Conservation (phyloP, 1,140 invertebrate species). For the Galleria mellonella region DNA sequence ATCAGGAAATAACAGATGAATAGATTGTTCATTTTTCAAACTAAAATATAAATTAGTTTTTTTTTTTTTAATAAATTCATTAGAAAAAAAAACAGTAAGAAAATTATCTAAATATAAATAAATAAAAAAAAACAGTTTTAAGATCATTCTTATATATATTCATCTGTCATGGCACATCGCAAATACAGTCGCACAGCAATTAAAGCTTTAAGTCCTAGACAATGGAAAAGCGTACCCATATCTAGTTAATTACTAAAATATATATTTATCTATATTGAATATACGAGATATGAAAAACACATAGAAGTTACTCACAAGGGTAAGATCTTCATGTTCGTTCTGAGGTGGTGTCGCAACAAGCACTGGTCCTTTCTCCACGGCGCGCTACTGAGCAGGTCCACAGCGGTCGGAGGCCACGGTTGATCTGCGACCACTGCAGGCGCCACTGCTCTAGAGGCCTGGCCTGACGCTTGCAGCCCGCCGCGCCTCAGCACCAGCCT, state of each 20-base stretch:
- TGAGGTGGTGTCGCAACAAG: conserved; percentile 29
- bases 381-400: conserved; percentile 47
- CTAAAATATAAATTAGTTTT: too few species aligned
- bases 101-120: too few species aligned
- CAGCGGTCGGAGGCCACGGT: conserved; percentile 52
- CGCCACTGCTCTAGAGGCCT: neutral
- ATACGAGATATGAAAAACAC: too few species aligned
- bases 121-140: too few species aligned
- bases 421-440: conserved; percentile 36
- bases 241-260: too few species aligned
- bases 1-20: too few species aligned
- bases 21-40: too few species aligned
- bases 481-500: conserved; percentile 25
- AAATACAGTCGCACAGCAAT: conserved; percentile 48
- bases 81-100: conserved; percentile 14
- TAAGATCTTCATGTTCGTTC: conserved; percentile 53
- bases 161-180: too few species aligned
- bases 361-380: conserved; percentile 47
- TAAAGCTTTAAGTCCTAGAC: conserved; percentile 3
- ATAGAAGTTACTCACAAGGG: conserved; percentile 42
- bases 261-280: too few species aligned
- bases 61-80: neutral
- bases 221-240: neutral
- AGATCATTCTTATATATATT: too few species aligned
- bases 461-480: conserved; percentile 26